phyloP scores from a whole-genome alignment of 2,113 vertebrate species.

The Sapayoa aenigma region DNA sequence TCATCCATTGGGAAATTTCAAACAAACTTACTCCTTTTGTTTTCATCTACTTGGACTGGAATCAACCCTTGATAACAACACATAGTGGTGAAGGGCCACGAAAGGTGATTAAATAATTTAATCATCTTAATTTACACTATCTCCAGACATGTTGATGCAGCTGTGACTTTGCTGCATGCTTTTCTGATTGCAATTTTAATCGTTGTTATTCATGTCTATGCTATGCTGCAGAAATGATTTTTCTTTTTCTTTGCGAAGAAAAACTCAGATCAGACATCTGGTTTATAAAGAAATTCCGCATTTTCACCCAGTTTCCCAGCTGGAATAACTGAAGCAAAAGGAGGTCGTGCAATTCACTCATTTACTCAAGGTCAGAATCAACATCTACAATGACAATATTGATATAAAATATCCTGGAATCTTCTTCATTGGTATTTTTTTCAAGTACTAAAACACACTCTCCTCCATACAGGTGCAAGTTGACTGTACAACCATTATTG shows the following conservation, averaged over 20 bases:
- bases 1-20: slow-evolving; percentile 5
- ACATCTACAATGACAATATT: neutral
- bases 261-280: slow-evolving; percentile 18
- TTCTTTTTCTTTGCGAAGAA: neutral
- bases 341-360: neutral
- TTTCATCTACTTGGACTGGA: neutral
- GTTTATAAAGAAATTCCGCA: neutral
- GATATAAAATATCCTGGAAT: neutral
- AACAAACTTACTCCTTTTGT: neutral
- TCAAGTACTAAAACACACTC: neutral
- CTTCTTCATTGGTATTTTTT: neutral
- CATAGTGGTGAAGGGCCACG: neutral
- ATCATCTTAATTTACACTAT: neutral
- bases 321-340: slow-evolving; percentile 28
- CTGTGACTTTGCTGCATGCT: neutral
- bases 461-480: neutral
- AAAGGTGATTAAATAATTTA: slow-evolving; percentile 28
- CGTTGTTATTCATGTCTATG: neutral
- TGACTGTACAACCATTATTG: neutral
- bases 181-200: neutral
- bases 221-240: neutral
- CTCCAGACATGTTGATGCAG: neutral
- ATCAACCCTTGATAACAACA: neutral
- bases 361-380: neutral
- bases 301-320: slow-evolving; percentile 1